Evolutionary conservation across 2,888 invertebrate species (phyloP).

Genomic region (Nasonia oneida): DNA sequence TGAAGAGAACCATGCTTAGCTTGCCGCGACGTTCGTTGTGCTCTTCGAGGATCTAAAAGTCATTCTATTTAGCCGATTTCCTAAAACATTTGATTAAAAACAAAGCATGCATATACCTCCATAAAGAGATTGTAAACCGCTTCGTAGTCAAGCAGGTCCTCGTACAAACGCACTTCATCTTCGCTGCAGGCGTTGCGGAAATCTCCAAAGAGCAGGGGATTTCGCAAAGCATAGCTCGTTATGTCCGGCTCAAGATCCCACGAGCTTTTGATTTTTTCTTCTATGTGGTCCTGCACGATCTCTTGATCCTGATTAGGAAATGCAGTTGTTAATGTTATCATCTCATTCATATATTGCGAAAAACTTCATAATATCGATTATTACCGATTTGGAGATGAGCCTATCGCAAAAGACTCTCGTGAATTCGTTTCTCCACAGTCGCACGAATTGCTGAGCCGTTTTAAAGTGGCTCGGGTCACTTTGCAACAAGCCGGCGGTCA

Average conservation of each 20-base stretch:
- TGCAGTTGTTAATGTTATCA: not conserved
- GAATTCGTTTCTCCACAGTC: slow-evolving; percentile 96
- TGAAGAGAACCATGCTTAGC: slow-evolving; percentile 92
- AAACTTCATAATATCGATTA: not conserved
- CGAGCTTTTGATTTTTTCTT: slow-evolving; percentile 82
- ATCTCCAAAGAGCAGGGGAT: slow-evolving; percentile 94
- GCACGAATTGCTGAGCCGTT: slow-evolving; percentile 85
- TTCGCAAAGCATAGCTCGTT: slow-evolving; percentile 86
- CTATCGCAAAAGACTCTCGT: slow-evolving; percentile 92
- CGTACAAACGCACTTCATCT: slow-evolving; percentile 89
- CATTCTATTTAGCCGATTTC: not conserved
- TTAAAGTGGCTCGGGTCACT: slow-evolving; percentile 87
- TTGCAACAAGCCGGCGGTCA: slow-evolving; percentile 90
- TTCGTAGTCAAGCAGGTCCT: slow-evolving; percentile 94
- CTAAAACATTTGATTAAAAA: no score
- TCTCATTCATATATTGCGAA: no score
- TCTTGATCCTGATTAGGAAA: slow-evolving; percentile 82
- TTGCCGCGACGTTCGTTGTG: slow-evolving; percentile 87
- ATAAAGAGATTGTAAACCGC: slow-evolving; percentile 93
- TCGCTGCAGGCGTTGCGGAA: slow-evolving; percentile 92
- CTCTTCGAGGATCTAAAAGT: slow-evolving; percentile 88
- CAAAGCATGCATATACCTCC: slow-evolving; percentile 83
- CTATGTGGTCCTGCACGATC: slow-evolving; percentile 83
- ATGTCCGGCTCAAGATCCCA: slow-evolving; percentile 80
- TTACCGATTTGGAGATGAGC: slow-evolving; percentile 85